Evolutionary conservation across 1,140 invertebrate genomes (phyloP).

Genomic region (Stegodyphus mimosarum): DNA sequence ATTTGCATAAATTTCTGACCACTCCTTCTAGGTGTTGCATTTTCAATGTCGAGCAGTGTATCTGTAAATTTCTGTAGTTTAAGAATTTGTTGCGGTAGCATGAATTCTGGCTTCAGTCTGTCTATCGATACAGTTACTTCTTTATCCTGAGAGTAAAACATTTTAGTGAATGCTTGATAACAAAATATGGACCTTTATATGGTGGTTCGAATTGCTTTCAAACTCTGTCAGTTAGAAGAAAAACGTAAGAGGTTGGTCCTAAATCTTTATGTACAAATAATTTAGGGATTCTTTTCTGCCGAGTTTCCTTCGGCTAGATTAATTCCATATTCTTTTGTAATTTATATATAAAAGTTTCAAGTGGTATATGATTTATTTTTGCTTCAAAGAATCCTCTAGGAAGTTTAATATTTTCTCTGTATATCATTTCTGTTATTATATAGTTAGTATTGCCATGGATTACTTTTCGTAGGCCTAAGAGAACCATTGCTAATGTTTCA

Average conservation of each 20-base stretch:
- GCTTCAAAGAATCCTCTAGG: no score
- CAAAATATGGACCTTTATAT: not conserved
- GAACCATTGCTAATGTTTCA: no score
- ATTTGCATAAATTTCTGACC: no score
- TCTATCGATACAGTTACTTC: not conserved
- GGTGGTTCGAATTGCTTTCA: not conserved
- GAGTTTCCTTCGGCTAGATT: not conserved
- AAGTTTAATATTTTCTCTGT: no score
- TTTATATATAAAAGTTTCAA: not conserved
- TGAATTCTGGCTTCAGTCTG: not conserved
- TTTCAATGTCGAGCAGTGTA: no score
- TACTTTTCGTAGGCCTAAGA: no score
- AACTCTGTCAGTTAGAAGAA: not conserved
- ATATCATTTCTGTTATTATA: no score
- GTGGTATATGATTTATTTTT: no score
- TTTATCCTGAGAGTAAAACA: not conserved
- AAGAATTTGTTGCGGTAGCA: not conserved
- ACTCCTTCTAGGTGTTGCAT: no score
- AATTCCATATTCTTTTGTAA: not conserved
- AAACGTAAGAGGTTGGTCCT: not conserved
- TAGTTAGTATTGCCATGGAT: no score
- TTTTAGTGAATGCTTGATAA: not conserved
- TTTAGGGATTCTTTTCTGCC: not conserved
- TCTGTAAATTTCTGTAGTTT: not conserved
- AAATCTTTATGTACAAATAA: constrained; percentile 10